These are phyloP conservation scores for Spheniscus humboldti DNA, from an alignment of 2,797 vertebrate species.

Conservation along the genomic window DNA sequence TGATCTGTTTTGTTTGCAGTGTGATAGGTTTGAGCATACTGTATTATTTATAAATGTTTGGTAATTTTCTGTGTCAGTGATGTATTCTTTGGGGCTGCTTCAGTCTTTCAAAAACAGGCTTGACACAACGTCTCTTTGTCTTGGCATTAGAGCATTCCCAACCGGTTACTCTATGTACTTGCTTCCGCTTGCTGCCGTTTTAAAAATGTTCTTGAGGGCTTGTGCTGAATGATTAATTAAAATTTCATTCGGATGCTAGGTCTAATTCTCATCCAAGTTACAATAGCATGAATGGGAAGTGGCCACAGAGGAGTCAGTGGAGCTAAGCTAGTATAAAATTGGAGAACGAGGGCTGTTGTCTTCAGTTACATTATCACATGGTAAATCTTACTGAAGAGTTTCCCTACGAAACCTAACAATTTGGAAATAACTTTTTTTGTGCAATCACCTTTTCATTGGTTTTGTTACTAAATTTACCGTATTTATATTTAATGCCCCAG, in stretches of 20 bases:
- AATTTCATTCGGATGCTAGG: background rate
- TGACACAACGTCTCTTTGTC: background rate
- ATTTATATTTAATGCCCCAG: background rate
- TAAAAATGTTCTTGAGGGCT: background rate
- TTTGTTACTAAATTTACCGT: background rate
- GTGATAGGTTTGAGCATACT: slow-evolving; percentile 48
- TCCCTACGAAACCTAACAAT: background rate
- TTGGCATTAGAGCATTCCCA: background rate
- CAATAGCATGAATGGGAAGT: background rate
- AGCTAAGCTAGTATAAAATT: background rate
- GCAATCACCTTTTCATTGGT: background rate
- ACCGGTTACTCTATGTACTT: background rate
- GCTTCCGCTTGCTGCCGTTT: background rate
- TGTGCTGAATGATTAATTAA: slow-evolving; percentile 6
- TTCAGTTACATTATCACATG: background rate
- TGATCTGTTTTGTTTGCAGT: slow-evolving; percentile 59
- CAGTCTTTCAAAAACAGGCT: background rate
- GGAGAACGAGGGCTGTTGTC: background rate
- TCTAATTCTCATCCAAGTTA: background rate
- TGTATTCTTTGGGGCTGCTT: slow-evolving; percentile 14
- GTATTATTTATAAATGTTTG: slow-evolving; percentile 61
- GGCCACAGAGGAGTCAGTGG: background rate
- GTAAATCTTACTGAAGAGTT: background rate
- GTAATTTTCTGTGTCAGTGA: slow-evolving; percentile 57
- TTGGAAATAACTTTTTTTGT: background rate